phyloP scores from a whole-genome alignment of 2,113 vertebrate species.

The Eurypyga helias region DNA sequence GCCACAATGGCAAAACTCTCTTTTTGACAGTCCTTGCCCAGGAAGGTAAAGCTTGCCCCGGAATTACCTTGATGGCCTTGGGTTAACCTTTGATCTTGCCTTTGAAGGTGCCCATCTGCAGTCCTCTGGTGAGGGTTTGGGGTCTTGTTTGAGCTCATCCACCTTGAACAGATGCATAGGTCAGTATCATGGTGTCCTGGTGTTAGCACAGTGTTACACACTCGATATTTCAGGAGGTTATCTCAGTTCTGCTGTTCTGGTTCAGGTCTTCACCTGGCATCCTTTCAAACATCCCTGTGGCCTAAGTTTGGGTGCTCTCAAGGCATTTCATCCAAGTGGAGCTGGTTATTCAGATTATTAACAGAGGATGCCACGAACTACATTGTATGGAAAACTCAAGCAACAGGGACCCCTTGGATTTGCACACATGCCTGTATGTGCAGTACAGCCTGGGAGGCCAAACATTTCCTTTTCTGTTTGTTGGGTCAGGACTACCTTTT shows the following conservation, averaged over 20 bases:
- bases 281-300: not conserved
- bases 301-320: not conserved
- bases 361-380: not conserved
- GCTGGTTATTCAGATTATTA: not conserved
- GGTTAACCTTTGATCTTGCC: not conserved
- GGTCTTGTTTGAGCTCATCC: not conserved
- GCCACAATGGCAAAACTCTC: not conserved
- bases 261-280: not conserved
- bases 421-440: rapidly evolving
- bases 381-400: not conserved
- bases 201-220: rapidly evolving
- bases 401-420: not conserved
- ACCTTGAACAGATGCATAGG: not conserved
- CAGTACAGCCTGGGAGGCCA: not conserved
- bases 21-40: not conserved
- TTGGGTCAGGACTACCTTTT: not conserved
- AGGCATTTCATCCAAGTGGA: not conserved
- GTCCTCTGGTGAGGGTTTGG: not conserved
- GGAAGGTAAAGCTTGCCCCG: not conserved
- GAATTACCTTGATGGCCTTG: not conserved
- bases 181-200: not conserved
- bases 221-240: not conserved
- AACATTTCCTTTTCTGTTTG: not conserved
- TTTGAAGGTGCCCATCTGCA: not conserved
- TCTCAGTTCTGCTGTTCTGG: not conserved